Conservation (phyloP, 2,888 invertebrate species). For the Oithona nana region DNA sequence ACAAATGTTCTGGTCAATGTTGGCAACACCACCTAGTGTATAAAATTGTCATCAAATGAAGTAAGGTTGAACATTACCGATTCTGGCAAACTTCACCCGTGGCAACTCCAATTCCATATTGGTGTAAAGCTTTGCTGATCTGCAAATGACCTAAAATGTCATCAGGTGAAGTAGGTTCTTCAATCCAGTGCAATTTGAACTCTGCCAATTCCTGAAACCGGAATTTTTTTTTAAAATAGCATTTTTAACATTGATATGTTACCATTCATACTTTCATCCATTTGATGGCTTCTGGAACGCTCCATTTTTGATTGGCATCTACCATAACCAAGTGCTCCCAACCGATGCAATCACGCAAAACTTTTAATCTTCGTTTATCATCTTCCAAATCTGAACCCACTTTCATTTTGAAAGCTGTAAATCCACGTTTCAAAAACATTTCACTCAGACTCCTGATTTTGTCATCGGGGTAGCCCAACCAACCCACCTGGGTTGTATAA, state of each 20-base stretch:
- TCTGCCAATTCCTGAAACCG: constrained; percentile 48
- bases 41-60: too few species aligned
- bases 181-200: constrained; percentile 65
- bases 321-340: constrained; percentile 57
- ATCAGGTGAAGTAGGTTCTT: constrained; percentile 81
- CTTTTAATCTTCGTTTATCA: constrained; percentile 46
- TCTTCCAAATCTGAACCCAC: constrained; percentile 61
- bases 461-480: constrained; percentile 68
- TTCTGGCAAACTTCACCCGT: constrained; percentile 84
- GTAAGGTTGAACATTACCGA: too few species aligned
- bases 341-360: constrained; percentile 51
- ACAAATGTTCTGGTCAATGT: too few species aligned
- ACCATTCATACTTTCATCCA: constrained; percentile 77
- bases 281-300: constrained; percentile 47
- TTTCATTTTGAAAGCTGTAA: constrained; percentile 68
- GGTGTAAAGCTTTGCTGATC: constrained; percentile 49
- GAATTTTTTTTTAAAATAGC: too few species aligned
- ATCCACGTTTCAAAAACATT: constrained; percentile 52
- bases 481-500: constrained; percentile 69
- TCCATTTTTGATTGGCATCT: constrained; percentile 77
- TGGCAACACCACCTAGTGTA: too few species aligned
- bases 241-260: too few species aligned
- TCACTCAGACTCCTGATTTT: constrained; percentile 46
- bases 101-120: constrained; percentile 61
- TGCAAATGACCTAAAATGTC: constrained; percentile 67